These are phyloP conservation scores for Phenganax subtilis DNA, from an alignment of 92 coral and sea anemone genomes.

Conservation along the genomic window DNA sequence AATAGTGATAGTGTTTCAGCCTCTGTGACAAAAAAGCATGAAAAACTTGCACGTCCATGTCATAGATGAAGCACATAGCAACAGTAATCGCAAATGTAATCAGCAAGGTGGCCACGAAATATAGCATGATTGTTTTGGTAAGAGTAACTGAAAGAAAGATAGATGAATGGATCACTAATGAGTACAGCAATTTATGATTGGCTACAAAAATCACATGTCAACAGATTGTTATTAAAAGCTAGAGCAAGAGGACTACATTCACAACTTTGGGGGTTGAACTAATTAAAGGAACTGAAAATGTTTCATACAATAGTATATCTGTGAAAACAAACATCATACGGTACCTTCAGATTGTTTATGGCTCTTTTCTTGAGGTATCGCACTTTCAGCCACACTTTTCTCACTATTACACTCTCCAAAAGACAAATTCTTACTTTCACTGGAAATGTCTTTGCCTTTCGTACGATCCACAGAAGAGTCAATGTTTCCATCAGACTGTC, in stretches of 20 bases:
- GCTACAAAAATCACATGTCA: background rate
- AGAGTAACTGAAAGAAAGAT: slow-evolving; percentile 23
- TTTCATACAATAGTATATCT: background rate
- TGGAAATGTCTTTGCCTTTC: background rate
- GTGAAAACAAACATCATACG: background rate
- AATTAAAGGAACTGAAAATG: background rate
- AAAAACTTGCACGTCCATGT: slow-evolving; percentile 57
- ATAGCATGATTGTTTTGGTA: slow-evolving; percentile 58
- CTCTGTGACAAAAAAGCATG: slow-evolving; percentile 65
- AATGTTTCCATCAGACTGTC: slow-evolving; percentile 20
- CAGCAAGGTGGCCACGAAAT: slow-evolving; percentile 59
- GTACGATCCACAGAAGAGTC: background rate
- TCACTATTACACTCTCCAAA: background rate
- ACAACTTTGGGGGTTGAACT: too few relatives aligned
- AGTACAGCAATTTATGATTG: background rate
- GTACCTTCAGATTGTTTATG: background rate
- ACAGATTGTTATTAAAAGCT: background rate
- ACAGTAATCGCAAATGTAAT: slow-evolving; percentile 57
- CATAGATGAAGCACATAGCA: slow-evolving; percentile 47
- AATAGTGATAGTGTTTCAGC: slow-evolving; percentile 71
- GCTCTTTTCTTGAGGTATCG: background rate
- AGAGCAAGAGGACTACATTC: too few relatives aligned
- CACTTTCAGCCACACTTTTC: background rate
- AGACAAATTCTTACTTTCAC: background rate
- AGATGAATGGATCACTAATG: background rate